Evolutionary conservation across 2,113 vertebrate genomes (phyloP).

Genomic region (Pipra filicauda): DNA sequence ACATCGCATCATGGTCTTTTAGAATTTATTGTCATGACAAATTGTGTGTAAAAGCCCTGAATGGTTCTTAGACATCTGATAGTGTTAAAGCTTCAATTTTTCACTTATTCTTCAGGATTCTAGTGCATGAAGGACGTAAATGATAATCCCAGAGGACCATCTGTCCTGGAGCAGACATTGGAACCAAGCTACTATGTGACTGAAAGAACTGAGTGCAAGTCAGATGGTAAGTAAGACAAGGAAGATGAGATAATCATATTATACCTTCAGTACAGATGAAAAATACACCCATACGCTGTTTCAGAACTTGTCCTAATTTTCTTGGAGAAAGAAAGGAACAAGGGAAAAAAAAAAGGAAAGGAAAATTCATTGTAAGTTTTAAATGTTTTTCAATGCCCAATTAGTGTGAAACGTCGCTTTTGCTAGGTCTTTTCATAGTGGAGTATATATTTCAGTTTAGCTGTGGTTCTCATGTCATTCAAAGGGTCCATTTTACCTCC

Average conservation of each 20-base stretch:
- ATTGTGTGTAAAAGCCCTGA: background rate
- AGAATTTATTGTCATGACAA: background rate
- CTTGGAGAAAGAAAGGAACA: background rate
- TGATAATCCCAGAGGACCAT: background rate
- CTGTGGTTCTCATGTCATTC: background rate
- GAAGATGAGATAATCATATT: background rate
- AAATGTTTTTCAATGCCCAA: background rate
- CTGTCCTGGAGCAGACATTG: constrained; percentile 7
- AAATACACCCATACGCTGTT: background rate
- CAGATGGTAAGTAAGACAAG: constrained; percentile 25
- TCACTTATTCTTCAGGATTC: background rate
- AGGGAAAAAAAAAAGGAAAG: too few relatives aligned
- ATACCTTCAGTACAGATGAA: background rate
- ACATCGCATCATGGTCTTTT: background rate
- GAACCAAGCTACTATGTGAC: constrained; percentile 30
- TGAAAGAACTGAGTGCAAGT: constrained; percentile 4
- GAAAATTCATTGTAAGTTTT: background rate
- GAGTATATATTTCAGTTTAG: background rate
- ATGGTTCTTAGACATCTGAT: background rate
- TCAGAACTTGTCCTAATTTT: background rate
- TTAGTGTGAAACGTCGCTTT: background rate
- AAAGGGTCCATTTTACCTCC: background rate
- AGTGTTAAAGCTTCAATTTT: background rate
- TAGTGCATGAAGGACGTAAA: constrained; percentile 20
- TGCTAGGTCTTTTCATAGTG: background rate